These are phyloP conservation scores for Xenus cinereus DNA, from an alignment of 2,113 vertebrate genomes.

Conservation along the genomic window DNA sequence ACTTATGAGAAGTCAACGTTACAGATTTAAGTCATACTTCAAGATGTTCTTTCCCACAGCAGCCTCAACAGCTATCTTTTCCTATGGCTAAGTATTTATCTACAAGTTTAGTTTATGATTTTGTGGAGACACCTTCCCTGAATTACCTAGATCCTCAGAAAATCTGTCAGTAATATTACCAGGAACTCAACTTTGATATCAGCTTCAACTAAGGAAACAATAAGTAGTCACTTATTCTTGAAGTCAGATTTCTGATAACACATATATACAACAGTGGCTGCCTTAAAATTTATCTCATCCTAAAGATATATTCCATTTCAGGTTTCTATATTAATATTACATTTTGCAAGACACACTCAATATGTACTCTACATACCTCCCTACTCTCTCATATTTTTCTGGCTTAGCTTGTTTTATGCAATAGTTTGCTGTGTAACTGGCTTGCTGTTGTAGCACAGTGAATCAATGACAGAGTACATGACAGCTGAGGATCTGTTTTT, in stretches of 20 bases:
- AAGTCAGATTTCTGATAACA: not conserved
- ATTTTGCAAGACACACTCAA: not conserved
- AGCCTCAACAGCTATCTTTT: not conserved
- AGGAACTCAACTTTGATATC: not conserved
- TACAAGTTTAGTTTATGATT: not conserved
- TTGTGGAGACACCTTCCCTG: not conserved
- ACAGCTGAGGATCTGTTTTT: not conserved
- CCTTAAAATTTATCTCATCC: not conserved
- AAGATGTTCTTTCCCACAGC: not conserved
- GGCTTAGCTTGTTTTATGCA: not conserved
- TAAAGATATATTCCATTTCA: not conserved
- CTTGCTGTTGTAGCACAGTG: not conserved
- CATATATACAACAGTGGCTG: fast-evolving
- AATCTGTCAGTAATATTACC: not conserved
- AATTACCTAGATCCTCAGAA: not conserved
- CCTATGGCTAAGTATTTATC: not conserved
- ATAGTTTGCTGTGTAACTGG: not conserved
- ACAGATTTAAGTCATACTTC: not conserved
- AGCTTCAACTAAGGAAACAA: not conserved
- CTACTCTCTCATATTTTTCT: not conserved
- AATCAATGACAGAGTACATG: not conserved
- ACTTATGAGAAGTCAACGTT: not conserved
- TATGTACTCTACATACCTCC: not conserved
- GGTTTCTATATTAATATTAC: not conserved
- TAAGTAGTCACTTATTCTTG: not conserved